Evolutionary conservation across 2,797 vertebrate species (phyloP), one percentile per base, ranked within the genome.

Genomic region (Trachurus trachurus): DNA sequence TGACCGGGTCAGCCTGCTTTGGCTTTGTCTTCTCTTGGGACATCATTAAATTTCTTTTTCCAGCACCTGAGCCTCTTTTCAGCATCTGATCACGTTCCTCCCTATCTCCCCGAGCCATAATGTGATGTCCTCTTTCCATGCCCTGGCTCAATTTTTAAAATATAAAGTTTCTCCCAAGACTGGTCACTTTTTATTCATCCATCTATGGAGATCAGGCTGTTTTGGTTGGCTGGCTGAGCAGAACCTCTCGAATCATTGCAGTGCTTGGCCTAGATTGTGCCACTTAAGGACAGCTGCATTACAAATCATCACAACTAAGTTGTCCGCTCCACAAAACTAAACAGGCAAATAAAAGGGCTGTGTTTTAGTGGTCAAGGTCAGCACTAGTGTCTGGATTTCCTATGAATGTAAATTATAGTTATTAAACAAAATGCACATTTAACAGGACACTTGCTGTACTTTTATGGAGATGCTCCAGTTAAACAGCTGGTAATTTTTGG

Each of bases 11-110:
- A 88, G 90, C 34, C 86, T 87, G 75, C 87, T 89, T 85, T 87
- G 81, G 82, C 88, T 82, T 88, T 81, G 79, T 82, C 84, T 89
- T 65, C 90, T 92, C 93, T 78, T 66, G 89, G 88, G 94, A 94
- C 79, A 66, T 93, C 92, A 94, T 95, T 94, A 95, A 89, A 92
- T 91, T 92, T 88, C 86, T 81, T 82, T 91, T 88, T 90, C 83
- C 70, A 87, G 87, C 90, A 92, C 90, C 92, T 91, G 87, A 75
- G 71, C 82, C 87, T 91, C 76, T 87, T 92, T 92, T 76, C 89
- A 85, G 78, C 74, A 82, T 77, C 88, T 71, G 81, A 90, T 92
- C 91, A 93, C 88, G 87, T 92, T 56, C 59, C 69, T 75, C 44
- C 74, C 65, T 22, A 63, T 78, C 80, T 89, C 89, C 84, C 79